These are phyloP conservation scores for Neosalanx taihuensis DNA, from an alignment of 2,797 vertebrate species.

Conservation along the genomic window DNA sequence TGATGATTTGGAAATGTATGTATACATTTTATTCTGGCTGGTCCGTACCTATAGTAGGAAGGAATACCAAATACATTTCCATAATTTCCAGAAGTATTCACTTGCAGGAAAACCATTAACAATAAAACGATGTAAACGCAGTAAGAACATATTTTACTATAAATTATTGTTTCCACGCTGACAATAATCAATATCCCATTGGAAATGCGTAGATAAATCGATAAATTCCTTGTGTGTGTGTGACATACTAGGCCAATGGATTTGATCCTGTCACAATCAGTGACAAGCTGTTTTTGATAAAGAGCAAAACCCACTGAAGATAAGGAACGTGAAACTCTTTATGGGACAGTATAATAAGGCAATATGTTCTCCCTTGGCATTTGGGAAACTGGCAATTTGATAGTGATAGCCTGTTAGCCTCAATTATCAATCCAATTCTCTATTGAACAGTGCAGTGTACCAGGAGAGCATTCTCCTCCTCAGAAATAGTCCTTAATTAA, in stretches of 20 bases:
- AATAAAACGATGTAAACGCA: too few species aligned
- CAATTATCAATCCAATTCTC: constrained; percentile 68
- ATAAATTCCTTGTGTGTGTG: not conserved
- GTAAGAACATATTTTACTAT: too few species aligned
- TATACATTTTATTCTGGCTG: too few species aligned
- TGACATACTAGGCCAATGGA: too few species aligned
- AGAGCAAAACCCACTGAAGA: constrained; percentile 24
- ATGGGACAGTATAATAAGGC: constrained; percentile 49
- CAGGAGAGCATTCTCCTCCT: constrained; percentile 24
- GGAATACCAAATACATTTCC: too few species aligned
- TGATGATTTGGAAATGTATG: too few species aligned
- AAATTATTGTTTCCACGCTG: too few species aligned
- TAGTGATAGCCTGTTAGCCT: constrained; percentile 58
- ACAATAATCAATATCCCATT: too few species aligned
- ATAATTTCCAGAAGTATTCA: too few species aligned
- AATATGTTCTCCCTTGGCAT: constrained; percentile 45
- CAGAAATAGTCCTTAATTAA: constrained; percentile 52
- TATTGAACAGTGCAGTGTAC: constrained; percentile 52
- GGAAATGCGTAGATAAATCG: not conserved
- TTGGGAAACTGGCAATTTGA: constrained; percentile 50
- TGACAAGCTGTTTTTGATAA: constrained; percentile 20
- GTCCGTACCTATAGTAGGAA: too few species aligned
- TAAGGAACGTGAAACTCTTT: constrained; percentile 55
- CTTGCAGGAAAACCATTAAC: too few species aligned
- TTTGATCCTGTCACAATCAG: too few species aligned